These are phyloP conservation scores for Epizoanthus stellaris DNA, from an alignment of 92 coral and sea anemone species.

Conservation along the genomic window DNA sequence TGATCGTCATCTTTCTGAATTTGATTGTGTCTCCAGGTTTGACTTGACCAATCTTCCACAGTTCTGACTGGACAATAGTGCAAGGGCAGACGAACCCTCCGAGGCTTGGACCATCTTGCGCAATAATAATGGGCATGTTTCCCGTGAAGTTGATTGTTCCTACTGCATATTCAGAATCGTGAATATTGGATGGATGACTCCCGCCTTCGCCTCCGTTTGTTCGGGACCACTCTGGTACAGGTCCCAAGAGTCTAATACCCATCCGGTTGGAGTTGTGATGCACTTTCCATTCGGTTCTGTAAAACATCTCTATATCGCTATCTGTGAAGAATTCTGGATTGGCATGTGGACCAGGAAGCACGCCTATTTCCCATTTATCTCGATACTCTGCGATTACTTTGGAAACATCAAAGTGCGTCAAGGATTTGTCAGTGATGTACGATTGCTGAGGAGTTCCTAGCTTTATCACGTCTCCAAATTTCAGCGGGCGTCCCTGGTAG, in stretches of 20 bases:
- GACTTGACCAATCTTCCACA: slow-evolving; percentile 74
- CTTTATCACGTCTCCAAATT: slow-evolving; percentile 49
- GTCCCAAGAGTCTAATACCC: slow-evolving; percentile 72
- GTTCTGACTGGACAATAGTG: slow-evolving; percentile 70
- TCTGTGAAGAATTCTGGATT: slow-evolving; percentile 70
- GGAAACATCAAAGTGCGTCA: slow-evolving; percentile 6
- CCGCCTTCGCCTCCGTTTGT: slow-evolving; percentile 75
- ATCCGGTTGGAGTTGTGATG: slow-evolving; percentile 71
- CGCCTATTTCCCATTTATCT: slow-evolving; percentile 62
- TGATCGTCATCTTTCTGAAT: slow-evolving; percentile 58
- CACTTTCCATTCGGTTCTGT: slow-evolving; percentile 68
- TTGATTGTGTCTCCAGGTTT: slow-evolving; percentile 60
- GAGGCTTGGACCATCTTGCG: slow-evolving; percentile 76
- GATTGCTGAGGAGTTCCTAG: slow-evolving; percentile 23
- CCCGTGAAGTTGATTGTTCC: slow-evolving; percentile 75
- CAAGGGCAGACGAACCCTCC: slow-evolving; percentile 80
- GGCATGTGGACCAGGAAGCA: slow-evolving; percentile 80
- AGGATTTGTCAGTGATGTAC: neutral
- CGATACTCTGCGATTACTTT: slow-evolving; percentile 39
- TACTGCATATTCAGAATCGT: slow-evolving; percentile 70
- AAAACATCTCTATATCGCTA: slow-evolving; percentile 65
- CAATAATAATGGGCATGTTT: slow-evolving; percentile 76
- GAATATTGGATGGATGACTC: slow-evolving; percentile 78
- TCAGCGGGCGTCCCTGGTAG: slow-evolving; percentile 62
- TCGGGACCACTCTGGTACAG: slow-evolving; percentile 69